Evolutionary conservation across 2,888 invertebrate genomes (phyloP), one percentile per base, ranked within the genome.

Genomic region (Flexamia atlantica): DNA sequence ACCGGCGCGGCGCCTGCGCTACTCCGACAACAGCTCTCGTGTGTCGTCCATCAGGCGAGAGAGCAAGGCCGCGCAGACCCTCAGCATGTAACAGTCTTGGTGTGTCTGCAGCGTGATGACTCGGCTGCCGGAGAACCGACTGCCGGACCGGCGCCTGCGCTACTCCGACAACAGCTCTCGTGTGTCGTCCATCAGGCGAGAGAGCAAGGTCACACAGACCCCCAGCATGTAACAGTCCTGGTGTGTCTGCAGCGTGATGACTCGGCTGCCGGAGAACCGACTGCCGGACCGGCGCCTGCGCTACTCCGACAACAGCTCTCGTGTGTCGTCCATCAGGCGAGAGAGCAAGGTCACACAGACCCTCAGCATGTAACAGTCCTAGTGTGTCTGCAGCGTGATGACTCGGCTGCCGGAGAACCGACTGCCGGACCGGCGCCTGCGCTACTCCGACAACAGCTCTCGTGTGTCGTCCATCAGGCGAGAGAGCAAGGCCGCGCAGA

Each of bases 1-100:
- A 84, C 28, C 89, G 89, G 84, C n/a, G n/a, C n/a, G n/a, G n/a
- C 89, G 89, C 80, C 89, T 89, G 80, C 89, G 89, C 84, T 88
- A 89, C 84, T 89, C 89, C 83, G 89, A 89, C 87, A 87, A 88
- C 85, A 89, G 85, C 20, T 85, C 86, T 40, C 82, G 88, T 2
- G 88, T 89, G 23, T 88, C 90, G 7, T 90, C 90, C n/a, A 90
- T 92, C 84, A 92, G 95, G 81, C 91, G 96, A 79, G 97, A 97
- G 89, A 96, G 95, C 3, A 97, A 97, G 91, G 97, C 97, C 0
- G 96, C 97, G 2, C 96, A 97, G 89, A 97, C 97, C 0, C 90
- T 97, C 80, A 96, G 96, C 86, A 93, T 97, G 36, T 36, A 9
- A 36, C 9, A 36, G 9, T 36, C 5, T 36, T 36, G 36, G 36